Base-by-base conservation (phyloP, 1,140 invertebrate genomes). In the Capitella teleta region DNA sequence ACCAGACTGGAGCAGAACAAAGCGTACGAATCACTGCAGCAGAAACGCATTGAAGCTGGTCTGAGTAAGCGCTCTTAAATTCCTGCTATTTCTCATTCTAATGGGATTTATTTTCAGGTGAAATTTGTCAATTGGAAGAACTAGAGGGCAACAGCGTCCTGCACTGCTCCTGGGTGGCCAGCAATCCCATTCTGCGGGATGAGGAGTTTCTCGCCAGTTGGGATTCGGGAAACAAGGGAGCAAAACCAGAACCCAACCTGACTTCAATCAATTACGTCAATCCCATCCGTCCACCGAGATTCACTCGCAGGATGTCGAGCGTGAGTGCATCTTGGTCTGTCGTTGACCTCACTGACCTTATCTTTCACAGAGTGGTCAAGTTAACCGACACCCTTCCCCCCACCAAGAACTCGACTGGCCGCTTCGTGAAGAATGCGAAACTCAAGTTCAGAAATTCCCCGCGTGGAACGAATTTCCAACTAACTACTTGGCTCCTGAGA, bases 401-500 rank as follows among this genome's bases (percentile, higher is more conserved):
- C n/a, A n/a, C n/a, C 21, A 40, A 10, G 38, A 40, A 24, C 34
- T 19, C 3, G 45, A 24, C 18, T 73, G 70, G 70, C 70, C 70
- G 3, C 28, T 41, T 2, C 63, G 67, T 30, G 64, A 68, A 5
- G 68, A 72, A 48, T 73, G 70, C 64, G 66, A 69, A 47, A 58
- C 50, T 0, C 55, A 59, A 42, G 61, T 66, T 21, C 60, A 64
- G 44, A 61, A 69, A 61, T 57, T 66, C 57, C 53, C 71, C 51
- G 34, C 64, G 62, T 63, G 62, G 66, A 47, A 61, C 57, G 55
- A 70, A 61, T 61, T 71, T 66, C 72, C 73, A 23, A 66, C 72
- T 18, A 72, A 82, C 6, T 83, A 83, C 66, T 67, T 86, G 52
- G 78, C 81, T 1, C 80, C 82, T 44, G 81, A 85, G 66, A 83